Conservation (phyloP, 2,113 vertebrate species). For the Rattus rattus region DNA sequence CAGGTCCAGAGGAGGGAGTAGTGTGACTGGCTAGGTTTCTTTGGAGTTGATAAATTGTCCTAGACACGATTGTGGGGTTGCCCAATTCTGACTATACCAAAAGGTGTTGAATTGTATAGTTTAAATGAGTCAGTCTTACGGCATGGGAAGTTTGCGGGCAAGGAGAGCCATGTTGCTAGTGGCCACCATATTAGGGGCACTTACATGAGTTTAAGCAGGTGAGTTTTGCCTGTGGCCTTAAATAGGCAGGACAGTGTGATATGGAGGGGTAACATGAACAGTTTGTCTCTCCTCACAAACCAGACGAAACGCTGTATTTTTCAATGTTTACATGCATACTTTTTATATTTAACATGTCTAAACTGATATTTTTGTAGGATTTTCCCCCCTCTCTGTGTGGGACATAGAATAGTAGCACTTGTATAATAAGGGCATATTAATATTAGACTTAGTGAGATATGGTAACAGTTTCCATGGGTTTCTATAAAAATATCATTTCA, state of each 20-base stretch:
- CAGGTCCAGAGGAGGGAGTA: not conserved
- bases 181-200: not conserved
- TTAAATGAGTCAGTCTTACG: conserved; percentile 11
- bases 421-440: not conserved
- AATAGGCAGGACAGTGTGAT: not conserved
- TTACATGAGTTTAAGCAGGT: conserved; percentile 11
- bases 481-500: not conserved
- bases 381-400: not conserved
- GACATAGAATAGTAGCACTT: not conserved
- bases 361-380: not conserved
- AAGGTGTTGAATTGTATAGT: not conserved
- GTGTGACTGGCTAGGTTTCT: not conserved
- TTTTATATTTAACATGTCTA: conserved; percentile 37
- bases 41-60: not conserved
- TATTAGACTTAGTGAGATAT: conserved; percentile 43
- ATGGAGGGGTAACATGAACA: not conserved
- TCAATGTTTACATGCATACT: conserved; percentile 12
- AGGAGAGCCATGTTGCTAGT: not conserved
- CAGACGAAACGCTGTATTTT: not conserved
- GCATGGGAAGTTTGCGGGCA: not conserved
- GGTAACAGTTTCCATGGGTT: not conserved
- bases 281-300: conserved; percentile 32
- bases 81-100: not conserved
- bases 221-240: conserved; percentile 16
- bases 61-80: not conserved